These are phyloP conservation scores for Phortica okadai DNA, from an alignment of 2,888 invertebrate genomes.

Conservation along the genomic window DNA sequence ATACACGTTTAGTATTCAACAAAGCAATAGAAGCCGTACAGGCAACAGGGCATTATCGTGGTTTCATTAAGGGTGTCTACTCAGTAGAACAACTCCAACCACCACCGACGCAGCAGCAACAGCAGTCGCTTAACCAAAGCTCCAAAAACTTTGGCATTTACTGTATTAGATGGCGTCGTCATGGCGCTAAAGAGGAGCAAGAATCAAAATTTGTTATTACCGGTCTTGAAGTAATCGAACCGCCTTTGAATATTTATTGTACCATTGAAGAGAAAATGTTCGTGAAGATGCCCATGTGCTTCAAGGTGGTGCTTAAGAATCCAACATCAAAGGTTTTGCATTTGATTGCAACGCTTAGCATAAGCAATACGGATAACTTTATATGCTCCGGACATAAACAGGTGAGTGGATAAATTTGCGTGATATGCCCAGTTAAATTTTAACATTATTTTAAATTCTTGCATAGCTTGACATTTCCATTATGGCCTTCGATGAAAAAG, in stretches of 20 bases:
- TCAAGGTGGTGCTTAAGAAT: slow-evolving; percentile 75
- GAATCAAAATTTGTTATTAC: slow-evolving; percentile 75
- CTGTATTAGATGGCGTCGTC: slow-evolving; percentile 75
- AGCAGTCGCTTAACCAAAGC: slow-evolving; percentile 38
- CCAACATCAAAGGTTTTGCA: slow-evolving; percentile 74
- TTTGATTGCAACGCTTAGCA: slow-evolving; percentile 72
- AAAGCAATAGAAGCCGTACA: slow-evolving; percentile 75
- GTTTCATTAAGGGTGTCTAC: slow-evolving; percentile 73
- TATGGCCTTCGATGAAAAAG: slow-evolving; percentile 74
- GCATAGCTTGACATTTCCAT: slow-evolving; percentile 75
- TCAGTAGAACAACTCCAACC: slow-evolving; percentile 46
- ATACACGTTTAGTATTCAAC: slow-evolving; percentile 68
- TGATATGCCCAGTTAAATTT: neutral
- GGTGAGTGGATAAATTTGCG: slow-evolving; percentile 75
- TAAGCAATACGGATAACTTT: slow-evolving; percentile 84
- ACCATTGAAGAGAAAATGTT: slow-evolving; percentile 76
- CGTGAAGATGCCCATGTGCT: slow-evolving; percentile 76
- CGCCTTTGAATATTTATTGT: slow-evolving; percentile 76
- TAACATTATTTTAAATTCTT: slow-evolving; percentile 9
- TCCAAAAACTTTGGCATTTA: slow-evolving; percentile 71
- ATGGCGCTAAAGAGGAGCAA: slow-evolving; percentile 71
- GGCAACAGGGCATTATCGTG: slow-evolving; percentile 73
- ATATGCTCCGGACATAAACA: slow-evolving; percentile 97
- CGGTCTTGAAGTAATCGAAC: slow-evolving; percentile 73
- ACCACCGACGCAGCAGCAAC: slow-evolving; percentile 32